phyloP scores from a whole-genome alignment of 1,140 invertebrate species.

The Ips typographus region DNA sequence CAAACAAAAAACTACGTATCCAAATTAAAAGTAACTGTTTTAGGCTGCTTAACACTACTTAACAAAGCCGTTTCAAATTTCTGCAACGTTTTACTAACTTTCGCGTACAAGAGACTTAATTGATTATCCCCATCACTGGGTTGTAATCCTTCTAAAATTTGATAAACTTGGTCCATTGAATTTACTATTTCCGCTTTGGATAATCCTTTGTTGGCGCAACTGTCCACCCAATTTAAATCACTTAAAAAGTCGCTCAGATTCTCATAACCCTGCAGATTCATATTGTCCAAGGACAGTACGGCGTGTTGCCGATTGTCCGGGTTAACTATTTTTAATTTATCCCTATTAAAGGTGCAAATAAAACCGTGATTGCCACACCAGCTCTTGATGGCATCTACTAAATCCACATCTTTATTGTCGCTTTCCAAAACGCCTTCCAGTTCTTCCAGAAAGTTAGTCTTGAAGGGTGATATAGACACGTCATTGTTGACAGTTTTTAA shows the following conservation, averaged over 20 bases:
- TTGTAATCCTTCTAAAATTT: constrained; percentile 41
- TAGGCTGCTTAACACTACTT: constrained; percentile 40
- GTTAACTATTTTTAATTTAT: constrained; percentile 40
- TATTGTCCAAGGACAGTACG: constrained; percentile 29
- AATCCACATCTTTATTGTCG: constrained; percentile 21
- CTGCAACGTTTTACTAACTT: constrained; percentile 48
- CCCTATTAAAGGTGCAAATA: constrained; percentile 34
- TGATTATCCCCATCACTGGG: constrained; percentile 46
- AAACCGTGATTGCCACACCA: constrained; percentile 39
- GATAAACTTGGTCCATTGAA: constrained; percentile 47
- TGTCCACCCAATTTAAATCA: constrained; percentile 40
- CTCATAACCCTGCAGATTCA: constrained; percentile 33
- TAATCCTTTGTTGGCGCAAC: constrained; percentile 36
- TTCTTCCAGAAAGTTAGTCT: constrained; percentile 58
- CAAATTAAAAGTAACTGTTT: constrained; percentile 36
- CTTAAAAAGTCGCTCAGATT: constrained; percentile 42
- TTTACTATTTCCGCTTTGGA: constrained; percentile 41
- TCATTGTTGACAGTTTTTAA: constrained; percentile 48
- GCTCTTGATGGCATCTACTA: constrained; percentile 34
- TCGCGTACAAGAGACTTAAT: constrained; percentile 48
- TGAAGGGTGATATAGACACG: constrained; percentile 53
- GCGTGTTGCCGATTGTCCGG: constrained; percentile 35
- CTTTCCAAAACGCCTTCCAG: constrained; percentile 55
- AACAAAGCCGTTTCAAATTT: constrained; percentile 47
- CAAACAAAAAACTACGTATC: constrained; percentile 16